phyloP scores from a whole-genome alignment of 2,797 vertebrate species.

The Aselliscus stoliczkanus region DNA sequence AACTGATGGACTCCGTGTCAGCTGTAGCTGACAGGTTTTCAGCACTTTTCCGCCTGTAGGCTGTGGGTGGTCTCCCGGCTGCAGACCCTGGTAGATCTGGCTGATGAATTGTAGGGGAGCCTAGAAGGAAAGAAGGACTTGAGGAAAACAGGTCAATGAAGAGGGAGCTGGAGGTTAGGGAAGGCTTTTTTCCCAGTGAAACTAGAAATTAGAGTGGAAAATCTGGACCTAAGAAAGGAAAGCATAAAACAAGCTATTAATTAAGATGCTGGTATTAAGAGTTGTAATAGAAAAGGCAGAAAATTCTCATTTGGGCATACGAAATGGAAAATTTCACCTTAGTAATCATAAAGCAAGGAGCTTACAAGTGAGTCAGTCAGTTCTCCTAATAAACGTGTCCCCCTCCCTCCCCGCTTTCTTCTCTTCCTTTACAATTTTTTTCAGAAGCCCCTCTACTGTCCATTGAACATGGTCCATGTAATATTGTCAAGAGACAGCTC shows the following conservation, averaged over 20 bases:
- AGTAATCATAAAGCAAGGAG: not conserved
- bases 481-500: not conserved
- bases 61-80: conserved; percentile 64
- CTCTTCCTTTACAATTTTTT: not conserved
- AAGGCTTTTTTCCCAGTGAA: not conserved
- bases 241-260: not conserved
- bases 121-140: not conserved
- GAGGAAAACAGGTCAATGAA: not conserved
- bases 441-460: not conserved
- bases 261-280: not conserved
- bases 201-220: not conserved
- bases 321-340: not conserved
- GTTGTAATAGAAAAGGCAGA: not conserved
- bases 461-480: not conserved
- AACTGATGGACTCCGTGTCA: not conserved
- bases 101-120: not conserved
- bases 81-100: not conserved
- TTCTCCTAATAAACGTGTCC: not conserved
- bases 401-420: not conserved
- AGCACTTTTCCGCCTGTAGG: not conserved
- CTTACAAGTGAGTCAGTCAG: not conserved
- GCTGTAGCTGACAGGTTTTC: conserved; percentile 55
- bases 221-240: not conserved
- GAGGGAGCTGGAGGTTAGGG: not conserved
- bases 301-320: not conserved